phyloP scores from a whole-genome alignment of 2,888 invertebrate genomes.

The Polia nebulosa region DNA sequence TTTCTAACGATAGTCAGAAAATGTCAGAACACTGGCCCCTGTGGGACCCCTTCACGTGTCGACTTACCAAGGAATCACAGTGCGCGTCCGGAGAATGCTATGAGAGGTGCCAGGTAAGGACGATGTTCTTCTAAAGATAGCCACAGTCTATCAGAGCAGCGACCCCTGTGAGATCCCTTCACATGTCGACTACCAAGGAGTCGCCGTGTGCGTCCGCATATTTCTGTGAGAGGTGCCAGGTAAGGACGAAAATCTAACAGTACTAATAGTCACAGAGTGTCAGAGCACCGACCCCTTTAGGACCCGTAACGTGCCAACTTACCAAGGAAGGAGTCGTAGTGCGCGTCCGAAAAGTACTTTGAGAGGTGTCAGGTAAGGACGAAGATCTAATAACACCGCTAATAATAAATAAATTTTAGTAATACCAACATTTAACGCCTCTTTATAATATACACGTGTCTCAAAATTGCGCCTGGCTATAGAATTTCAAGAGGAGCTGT shows the following conservation, averaged over 20 bases:
- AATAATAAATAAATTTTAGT: not conserved
- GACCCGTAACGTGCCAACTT: no score
- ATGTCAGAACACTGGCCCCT: no score
- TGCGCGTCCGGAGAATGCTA: no score
- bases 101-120: not conserved
- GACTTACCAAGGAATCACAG: no score
- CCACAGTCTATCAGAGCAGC: slow-evolving; percentile 95
- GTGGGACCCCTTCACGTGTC: no score
- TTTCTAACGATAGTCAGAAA: not conserved
- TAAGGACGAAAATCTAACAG: not conserved
- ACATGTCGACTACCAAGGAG: slow-evolving; percentile 98
- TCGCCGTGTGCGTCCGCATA: slow-evolving; percentile 98
- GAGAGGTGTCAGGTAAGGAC: slow-evolving; percentile 93
- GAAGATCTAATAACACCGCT: no score
- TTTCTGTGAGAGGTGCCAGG: slow-evolving; percentile 97
- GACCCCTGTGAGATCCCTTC: slow-evolving; percentile 99
- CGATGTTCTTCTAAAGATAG: not conserved
- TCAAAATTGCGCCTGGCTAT: not conserved
- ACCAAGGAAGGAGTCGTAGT: no score
- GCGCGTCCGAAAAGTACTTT: slow-evolving; percentile 86
- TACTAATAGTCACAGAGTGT: no score
- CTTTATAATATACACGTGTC: not conserved
- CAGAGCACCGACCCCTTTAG: no score
- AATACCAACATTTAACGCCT: not conserved
- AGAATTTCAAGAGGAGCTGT: not conserved